phyloP scores from a whole-genome alignment of 2,797 vertebrate genomes.

The Pseudochirops cupreus region DNA sequence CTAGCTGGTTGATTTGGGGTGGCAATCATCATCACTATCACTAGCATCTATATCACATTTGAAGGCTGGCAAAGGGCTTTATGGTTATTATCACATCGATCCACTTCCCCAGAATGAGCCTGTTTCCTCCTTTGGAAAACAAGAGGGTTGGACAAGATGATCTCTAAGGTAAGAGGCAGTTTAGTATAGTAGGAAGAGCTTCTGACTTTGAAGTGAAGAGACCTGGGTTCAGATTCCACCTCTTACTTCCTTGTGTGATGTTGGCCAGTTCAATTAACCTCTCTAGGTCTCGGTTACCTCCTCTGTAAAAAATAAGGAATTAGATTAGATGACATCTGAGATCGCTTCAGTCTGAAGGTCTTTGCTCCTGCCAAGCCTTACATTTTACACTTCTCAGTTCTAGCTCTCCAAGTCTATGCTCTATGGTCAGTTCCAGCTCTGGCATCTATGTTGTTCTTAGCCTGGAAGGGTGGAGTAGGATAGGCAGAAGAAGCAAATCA shows the following conservation, averaged over 20 bases:
- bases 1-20: background rate
- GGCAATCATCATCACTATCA: background rate
- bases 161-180: background rate
- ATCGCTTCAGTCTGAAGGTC: background rate
- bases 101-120: background rate
- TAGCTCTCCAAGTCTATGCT: background rate
- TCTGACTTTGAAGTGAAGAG: background rate
- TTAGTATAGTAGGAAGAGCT: background rate
- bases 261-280: background rate
- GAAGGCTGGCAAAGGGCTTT: background rate
- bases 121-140: background rate
- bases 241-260: background rate
- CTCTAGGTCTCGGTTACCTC: background rate
- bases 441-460: background rate
- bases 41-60: background rate
- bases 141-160: background rate
- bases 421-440: background rate
- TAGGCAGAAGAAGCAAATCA: background rate
- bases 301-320: background rate
- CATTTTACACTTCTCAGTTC: background rate
- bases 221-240: background rate
- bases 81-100: background rate
- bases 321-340: background rate
- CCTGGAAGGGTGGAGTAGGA: background rate
- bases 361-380: background rate